Percentiles rank a stretch among this genome's conserved stretches.
Conservation (phyloP, 2,888 invertebrate species). For the Polymixis flavicincta region DNA sequence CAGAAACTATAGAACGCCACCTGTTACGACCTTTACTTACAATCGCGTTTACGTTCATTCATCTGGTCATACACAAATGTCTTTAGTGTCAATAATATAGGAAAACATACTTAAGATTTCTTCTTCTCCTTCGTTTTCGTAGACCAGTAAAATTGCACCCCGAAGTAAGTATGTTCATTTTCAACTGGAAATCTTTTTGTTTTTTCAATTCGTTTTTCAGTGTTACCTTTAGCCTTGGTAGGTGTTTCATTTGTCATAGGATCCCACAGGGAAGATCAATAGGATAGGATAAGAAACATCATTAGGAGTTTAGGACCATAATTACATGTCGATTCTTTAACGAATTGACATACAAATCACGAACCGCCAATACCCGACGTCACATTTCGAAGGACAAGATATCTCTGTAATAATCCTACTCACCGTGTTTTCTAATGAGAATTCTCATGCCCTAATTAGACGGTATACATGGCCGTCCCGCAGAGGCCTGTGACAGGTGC, state of each 20-base stretch:
- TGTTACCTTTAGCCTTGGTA: not conserved
- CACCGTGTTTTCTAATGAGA: slow-evolving; percentile 67
- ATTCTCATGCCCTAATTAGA: slow-evolving; percentile 70
- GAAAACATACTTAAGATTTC: not conserved
- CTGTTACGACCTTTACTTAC: too few relatives aligned
- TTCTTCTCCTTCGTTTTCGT: not conserved
- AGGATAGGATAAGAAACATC: not conserved
- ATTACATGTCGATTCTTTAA: not conserved
- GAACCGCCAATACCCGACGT: slow-evolving; percentile 10
- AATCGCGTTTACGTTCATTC: too few relatives aligned
- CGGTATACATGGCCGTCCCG: slow-evolving; percentile 63
- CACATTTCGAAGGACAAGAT: slow-evolving; percentile 20
- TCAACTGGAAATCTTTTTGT: not conserved
- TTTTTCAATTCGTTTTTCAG: not conserved
- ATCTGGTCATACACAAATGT: not conserved
- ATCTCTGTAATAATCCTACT: slow-evolving; percentile 33
- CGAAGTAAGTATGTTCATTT: not conserved
- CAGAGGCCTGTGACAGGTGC: slow-evolving; percentile 67
- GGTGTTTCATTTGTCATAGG: too few relatives aligned
- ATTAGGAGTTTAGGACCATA: not conserved
- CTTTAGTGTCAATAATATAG: not conserved
- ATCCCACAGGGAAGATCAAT: too few relatives aligned
- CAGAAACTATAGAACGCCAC: too few relatives aligned
- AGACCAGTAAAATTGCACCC: not conserved
- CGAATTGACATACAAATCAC: slow-evolving; percentile 12